Evolutionary conservation across 1,140 invertebrate genomes (phyloP), one percentile per base, ranked within the genome.

Genomic region (Stenopsyche tienmushanensis): DNA sequence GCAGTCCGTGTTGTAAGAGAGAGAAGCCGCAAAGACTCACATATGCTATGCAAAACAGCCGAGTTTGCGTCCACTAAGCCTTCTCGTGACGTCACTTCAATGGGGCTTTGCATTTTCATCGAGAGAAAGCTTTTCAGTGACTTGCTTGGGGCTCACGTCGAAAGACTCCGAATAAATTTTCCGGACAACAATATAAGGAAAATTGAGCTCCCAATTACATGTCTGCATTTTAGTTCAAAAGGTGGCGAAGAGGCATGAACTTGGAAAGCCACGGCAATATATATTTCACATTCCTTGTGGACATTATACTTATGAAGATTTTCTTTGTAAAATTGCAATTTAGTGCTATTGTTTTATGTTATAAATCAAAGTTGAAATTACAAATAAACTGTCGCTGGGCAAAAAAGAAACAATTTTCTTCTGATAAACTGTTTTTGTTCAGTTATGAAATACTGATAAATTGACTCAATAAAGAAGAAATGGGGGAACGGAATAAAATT

Each of bases 21-120:
- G 10, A 21, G 9, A 17, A 9, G 15, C 9, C 21, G 24, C 18
- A 25, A 62, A 39, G 24, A n/a, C 24, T 15, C 24, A 53, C 55
- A 29, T 58, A 29, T 24, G 42, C 42, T 44, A 60, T 60, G 57
- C 42, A 47, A 60, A 60, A 60, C 41, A 60, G 42, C 24, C 18
- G 47, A 60, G 21, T 34, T 60, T n/a, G 25, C 57, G 57, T 60
- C 57, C 57, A 23, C 44, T 60, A 60, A 60, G 57, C 57, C 15
- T 47, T 29, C 57, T 24, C 25, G 39, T 41, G 55, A 59, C 54
- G 64, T 60, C 64, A 65, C 58, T 44, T 60, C 55, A 59, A 41
- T 34, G 41, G 44, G 49, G 64, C 64, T 65, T 65, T 65, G 64
- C 64, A 65, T 65, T 65, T 65, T 65, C 64, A 65, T 65, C 41